A percentile compares a stretch with the other conserved stretches of the same genome.
phyloP scores from a whole-genome alignment of 2,113 vertebrate species.

The Petroica traversi region DNA sequence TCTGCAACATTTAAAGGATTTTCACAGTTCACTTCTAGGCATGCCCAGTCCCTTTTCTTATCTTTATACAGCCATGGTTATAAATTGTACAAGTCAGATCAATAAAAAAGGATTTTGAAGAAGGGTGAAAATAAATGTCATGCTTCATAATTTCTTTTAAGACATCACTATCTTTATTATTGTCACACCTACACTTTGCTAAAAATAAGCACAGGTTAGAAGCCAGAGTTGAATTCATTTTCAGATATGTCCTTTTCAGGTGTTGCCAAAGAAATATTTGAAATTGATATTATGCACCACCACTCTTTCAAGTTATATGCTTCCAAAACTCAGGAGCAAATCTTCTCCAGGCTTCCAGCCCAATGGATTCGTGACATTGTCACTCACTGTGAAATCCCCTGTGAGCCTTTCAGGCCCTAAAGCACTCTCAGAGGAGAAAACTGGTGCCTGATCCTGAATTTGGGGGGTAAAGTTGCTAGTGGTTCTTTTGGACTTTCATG shows the following conservation, averaged over 20 bases:
- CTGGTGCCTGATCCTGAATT: not conserved
- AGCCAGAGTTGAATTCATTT: slow-evolving; percentile 30
- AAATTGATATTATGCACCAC: not conserved
- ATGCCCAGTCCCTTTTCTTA: not conserved
- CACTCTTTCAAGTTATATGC: not conserved
- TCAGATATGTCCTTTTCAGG: slow-evolving; percentile 25
- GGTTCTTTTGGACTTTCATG: not conserved
- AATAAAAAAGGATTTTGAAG: slow-evolving; percentile 52
- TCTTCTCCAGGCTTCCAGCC: not conserved
- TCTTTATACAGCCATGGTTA: slow-evolving; percentile 3
- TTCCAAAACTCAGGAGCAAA: not conserved
- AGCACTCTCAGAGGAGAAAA: not conserved
- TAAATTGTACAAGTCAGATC: slow-evolving; percentile 43
- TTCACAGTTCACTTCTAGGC: slow-evolving; percentile 10
- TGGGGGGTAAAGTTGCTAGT: not conserved
- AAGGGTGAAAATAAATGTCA: slow-evolving; percentile 51
- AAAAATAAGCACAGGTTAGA: slow-evolving; percentile 49
- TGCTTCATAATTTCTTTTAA: slow-evolving; percentile 39
- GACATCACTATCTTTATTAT: slow-evolving; percentile 11
- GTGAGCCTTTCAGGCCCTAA: not conserved
- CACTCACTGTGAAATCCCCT: not conserved
- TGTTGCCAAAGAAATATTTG: not conserved
- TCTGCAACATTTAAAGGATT: slow-evolving; percentile 31
- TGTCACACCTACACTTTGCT: not conserved
- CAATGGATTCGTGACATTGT: not conserved